These are phyloP conservation scores for Gymnoscopelus braueri DNA, from an alignment of 2,797 vertebrate genomes.

Conservation along the genomic window DNA sequence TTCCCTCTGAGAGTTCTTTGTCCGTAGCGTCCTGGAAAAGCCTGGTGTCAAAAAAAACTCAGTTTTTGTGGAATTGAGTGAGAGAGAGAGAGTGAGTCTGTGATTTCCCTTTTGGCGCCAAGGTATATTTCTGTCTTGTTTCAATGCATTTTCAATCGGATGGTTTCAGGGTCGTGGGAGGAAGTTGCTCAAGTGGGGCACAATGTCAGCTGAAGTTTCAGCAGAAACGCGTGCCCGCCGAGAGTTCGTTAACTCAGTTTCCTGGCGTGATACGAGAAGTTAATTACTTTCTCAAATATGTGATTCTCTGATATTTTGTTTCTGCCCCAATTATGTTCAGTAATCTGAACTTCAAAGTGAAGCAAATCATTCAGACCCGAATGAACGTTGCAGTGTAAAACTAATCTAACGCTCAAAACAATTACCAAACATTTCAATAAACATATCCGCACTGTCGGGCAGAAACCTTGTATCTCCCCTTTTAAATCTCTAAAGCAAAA, in stretches of 20 bases:
- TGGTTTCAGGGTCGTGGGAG: constrained; percentile 47
- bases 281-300: constrained; percentile 2
- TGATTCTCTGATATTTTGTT: too few species aligned
- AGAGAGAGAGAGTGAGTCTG: constrained; percentile 19
- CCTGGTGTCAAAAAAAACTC: constrained; percentile 46
- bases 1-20: constrained; percentile 68
- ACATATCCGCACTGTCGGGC: too few species aligned
- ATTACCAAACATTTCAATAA: too few species aligned
- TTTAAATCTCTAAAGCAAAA: too few species aligned
- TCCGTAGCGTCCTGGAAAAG: constrained; percentile 66
- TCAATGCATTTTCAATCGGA: constrained; percentile 49
- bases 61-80: constrained; percentile 29
- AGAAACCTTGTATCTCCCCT: too few species aligned
- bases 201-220: constrained; percentile 45
- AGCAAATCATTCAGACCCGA: not conserved
- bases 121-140: constrained; percentile 55
- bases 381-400: too few species aligned
- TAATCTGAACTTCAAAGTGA: constrained; percentile 2
- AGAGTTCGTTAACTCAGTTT: too few species aligned
- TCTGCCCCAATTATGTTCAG: not conserved
- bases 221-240: not conserved
- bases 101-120: constrained; percentile 29
- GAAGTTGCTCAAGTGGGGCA: constrained; percentile 35
- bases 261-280: too few species aligned
- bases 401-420: too few species aligned